phyloP scores from a whole-genome alignment of 2,113 vertebrate genomes.

The Trochalopteron elliotii region DNA sequence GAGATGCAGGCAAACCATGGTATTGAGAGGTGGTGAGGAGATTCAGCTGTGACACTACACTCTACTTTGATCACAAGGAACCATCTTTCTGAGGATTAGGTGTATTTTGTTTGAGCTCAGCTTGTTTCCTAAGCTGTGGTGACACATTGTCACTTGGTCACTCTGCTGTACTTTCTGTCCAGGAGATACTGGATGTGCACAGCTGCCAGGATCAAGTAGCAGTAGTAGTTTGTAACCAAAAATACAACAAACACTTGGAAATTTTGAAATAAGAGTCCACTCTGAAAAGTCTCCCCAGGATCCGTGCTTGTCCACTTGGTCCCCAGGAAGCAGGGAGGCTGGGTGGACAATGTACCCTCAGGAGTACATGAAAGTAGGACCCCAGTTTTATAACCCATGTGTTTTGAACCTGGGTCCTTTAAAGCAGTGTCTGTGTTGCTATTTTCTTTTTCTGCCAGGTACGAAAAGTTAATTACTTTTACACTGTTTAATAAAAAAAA shows the following conservation, averaged over 20 bases:
- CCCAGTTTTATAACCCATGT: rapidly evolving
- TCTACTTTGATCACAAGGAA: background rate
- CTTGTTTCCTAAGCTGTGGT: background rate
- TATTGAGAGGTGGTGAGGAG: background rate
- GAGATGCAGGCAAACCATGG: background rate
- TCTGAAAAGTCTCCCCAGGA: background rate
- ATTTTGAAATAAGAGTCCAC: background rate
- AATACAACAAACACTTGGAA: background rate
- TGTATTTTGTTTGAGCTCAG: background rate
- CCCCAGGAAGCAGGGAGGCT: background rate
- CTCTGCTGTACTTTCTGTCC: background rate
- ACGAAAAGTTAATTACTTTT: background rate
- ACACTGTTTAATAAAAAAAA: background rate
- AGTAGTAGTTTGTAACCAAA: background rate
- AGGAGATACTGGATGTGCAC: background rate
- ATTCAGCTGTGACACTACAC: background rate
- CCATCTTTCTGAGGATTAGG: background rate
- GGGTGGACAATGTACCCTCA: background rate
- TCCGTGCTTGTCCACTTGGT: background rate
- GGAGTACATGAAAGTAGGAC: rapidly evolving
- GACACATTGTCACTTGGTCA: background rate
- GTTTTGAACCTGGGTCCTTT: background rate
- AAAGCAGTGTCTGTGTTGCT: background rate
- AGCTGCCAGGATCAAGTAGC: background rate
- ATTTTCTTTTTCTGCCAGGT: background rate